Evolutionary conservation across 2,888 invertebrate genomes (phyloP).

Genomic region (Aphodius granarius): DNA sequence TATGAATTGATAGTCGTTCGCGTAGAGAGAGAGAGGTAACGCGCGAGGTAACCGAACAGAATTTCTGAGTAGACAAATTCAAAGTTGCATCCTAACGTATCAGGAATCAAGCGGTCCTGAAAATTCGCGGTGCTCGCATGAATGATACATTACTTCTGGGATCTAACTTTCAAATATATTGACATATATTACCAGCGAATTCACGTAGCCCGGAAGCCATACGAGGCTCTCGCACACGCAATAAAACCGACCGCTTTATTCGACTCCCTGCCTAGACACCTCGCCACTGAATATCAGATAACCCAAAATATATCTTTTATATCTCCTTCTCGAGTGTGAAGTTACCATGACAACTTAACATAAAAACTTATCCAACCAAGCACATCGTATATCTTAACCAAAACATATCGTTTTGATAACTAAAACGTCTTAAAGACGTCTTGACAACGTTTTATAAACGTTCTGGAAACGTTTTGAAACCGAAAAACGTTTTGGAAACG

Average conservation of each 20-base stretch:
- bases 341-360: not conserved
- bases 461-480: too few species aligned
- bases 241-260: conserved; percentile 8
- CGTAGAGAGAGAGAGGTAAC: not conserved
- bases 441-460: too few species aligned
- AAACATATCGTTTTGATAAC: too few species aligned
- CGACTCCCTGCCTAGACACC: not conserved
- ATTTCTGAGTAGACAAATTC: conserved; percentile 25
- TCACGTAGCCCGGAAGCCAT: not conserved
- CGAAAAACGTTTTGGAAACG: too few species aligned
- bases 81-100: conserved; percentile 24
- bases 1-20: not conserved
- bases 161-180: conserved; percentile 26
- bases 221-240: conserved; percentile 5
- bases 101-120: conserved; percentile 19
- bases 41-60: conserved; percentile 4
- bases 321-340: not conserved
- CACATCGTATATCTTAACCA: not conserved
- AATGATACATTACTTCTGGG: conserved; percentile 28
- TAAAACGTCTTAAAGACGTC: too few species aligned
- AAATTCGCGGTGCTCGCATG: conserved; percentile 25
- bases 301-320: conserved; percentile 10
- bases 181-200: conserved; percentile 24
- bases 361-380: conserved; percentile 10
- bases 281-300: conserved; percentile 6